Base-by-base conservation (phyloP, 2,888 invertebrate genomes). In the Nematopogon swammerdamellus region DNA sequence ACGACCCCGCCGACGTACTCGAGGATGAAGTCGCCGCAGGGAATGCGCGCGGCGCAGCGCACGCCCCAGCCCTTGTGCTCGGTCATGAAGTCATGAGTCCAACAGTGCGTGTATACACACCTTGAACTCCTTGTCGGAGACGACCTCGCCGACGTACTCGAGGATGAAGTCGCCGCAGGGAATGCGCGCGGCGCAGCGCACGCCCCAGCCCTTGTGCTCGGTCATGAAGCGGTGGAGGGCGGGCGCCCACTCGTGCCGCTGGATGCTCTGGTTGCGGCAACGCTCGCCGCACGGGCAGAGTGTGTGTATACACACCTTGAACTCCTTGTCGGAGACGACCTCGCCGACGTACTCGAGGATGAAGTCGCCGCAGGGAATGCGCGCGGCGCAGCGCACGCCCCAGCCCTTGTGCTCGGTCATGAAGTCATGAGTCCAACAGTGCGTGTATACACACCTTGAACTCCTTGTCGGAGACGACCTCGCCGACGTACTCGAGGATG, bases 1-100 rank as follows among this genome's bases (percentile, higher is more conserved):
- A 97, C 95, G 47, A 99, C 97, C 70, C 99, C 98, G 1, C 99
- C 98, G 0, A 97, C 92, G 65, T 98, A 98, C 65, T 98, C 97
- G 50, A 97, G 76, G 57, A 98, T 96, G 64, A 97, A 96, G 57
- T 92, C 89, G 2, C 95, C 95, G 51, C 85, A 82, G 58, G 79
- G 84, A 50, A 98, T 92, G 25, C 85, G 79, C 54, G 87, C 80
- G 56, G 89, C 90, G 1, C 95, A 92, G 45, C 90, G 84, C 1
- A 99, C 91, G 4, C 98, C 97, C 92, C 93, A 95, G 1, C 97
- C 97, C 67, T 95, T 92, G 62, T 90, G 87, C 58, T 87, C 85
- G 0, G 97, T 97, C 90, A 94, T 92, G 65, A n/a, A n/a, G n/a
- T n/a, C n/a, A n/a, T n/a, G n/a, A n/a, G n/a, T n/a, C n/a, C n/a